These are phyloP conservation scores for Acrossocheilus wenchowensis DNA, from an alignment of 2,797 vertebrate species.

Conservation along the genomic window DNA sequence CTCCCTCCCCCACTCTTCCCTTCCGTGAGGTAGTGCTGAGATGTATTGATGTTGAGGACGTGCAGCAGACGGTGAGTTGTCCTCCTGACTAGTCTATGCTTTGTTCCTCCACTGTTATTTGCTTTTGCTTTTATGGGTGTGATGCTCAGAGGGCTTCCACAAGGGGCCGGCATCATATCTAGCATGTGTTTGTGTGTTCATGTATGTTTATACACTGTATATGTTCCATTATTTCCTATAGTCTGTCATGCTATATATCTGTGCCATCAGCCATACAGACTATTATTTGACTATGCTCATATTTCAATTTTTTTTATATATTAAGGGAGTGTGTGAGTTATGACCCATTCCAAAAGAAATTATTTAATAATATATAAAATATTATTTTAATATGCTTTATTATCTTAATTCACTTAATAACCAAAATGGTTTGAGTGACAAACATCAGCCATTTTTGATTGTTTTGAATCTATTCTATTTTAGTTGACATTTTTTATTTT, in stretches of 20 bases:
- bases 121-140: conserved; percentile 71
- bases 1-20: conserved; percentile 64
- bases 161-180: conserved; percentile 76
- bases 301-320: conserved; percentile 66
- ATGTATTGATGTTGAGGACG: conserved; percentile 83
- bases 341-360: background rate
- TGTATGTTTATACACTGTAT: conserved; percentile 48
- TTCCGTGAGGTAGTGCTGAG: conserved; percentile 76
- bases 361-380: background rate
- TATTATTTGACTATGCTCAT: conserved; percentile 47
- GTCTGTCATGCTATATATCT: conserved; percentile 44
- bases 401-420: background rate
- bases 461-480: conserved; percentile 69
- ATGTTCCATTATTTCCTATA: conserved; percentile 48
- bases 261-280: conserved; percentile 50
- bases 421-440: conserved; percentile 43
- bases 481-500: conserved; percentile 70
- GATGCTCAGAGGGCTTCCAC: conserved; percentile 63
- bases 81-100: conserved; percentile 67
- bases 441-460: conserved; percentile 53
- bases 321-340: conserved; percentile 55
- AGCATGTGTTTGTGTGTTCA: conserved; percentile 64
- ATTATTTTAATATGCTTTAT: conserved; percentile 6
- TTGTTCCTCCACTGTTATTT: conserved; percentile 67
- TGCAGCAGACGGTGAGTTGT: conserved; percentile 76